Evolutionary conservation across 2,888 invertebrate species (phyloP).

Genomic region (Liodrosophila aerea): DNA sequence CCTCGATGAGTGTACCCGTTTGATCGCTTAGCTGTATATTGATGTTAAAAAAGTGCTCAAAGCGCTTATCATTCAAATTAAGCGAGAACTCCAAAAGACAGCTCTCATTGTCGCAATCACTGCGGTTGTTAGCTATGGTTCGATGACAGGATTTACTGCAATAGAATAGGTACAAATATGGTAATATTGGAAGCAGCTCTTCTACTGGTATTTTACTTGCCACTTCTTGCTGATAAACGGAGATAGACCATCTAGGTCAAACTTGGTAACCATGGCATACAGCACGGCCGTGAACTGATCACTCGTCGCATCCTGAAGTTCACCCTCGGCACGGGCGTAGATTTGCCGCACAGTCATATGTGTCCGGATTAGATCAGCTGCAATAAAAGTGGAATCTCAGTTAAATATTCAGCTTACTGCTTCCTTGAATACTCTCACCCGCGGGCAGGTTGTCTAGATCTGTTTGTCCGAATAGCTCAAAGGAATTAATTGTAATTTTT

Average conservation of each 20-base stretch:
- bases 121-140: conserved; percentile 44
- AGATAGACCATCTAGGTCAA: conserved; percentile 87
- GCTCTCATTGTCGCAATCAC: conserved; percentile 68
- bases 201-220: conserved; percentile 45
- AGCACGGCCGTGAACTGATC: conserved; percentile 88
- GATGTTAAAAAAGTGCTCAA: conserved; percentile 84
- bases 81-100: conserved; percentile 74
- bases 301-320: conserved; percentile 79
- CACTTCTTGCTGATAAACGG: conserved; percentile 82
- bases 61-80: conserved; percentile 53
- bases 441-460: conserved; percentile 76
- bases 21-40: conserved; percentile 87
- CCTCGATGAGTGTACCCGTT: conserved; percentile 86
- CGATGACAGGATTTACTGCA: conserved; percentile 70
- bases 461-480: conserved; percentile 51
- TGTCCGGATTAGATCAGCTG: conserved; percentile 76
- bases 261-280: conserved; percentile 86
- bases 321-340: conserved; percentile 82
- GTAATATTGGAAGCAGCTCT: no score
- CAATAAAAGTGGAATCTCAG: no score
- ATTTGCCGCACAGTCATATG: conserved; percentile 86
- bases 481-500: conserved; percentile 34
- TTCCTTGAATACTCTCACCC: conserved; percentile 81
- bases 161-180: background rate
- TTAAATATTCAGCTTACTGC: no score